Conservation (phyloP, 2,888 invertebrate genomes). For the Clepsis dumicolana region DNA sequence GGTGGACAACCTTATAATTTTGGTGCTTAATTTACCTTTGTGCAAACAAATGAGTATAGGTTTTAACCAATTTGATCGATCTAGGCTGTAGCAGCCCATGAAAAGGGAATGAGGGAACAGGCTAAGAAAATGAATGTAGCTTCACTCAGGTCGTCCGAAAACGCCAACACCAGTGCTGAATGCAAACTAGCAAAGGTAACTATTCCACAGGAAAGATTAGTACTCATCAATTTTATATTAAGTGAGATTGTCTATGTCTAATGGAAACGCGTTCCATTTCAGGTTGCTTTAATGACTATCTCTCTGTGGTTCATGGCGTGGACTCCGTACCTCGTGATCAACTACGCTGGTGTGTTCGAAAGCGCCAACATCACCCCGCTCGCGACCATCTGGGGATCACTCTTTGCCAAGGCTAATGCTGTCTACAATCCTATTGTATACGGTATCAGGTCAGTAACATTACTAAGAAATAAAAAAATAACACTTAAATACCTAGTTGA, state of each 20-base stretch:
- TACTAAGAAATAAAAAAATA: background rate
- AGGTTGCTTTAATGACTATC: slow-evolving; percentile 96
- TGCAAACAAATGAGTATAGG: background rate
- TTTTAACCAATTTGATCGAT: slow-evolving; percentile 48
- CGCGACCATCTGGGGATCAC: slow-evolving; percentile 95
- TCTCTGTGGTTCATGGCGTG: slow-evolving; percentile 96
- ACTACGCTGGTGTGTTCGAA: slow-evolving; percentile 92
- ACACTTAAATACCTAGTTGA: no score
- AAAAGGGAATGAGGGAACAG: slow-evolving; percentile 94
- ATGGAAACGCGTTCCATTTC: slow-evolving; percentile 35
- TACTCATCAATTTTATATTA: background rate
- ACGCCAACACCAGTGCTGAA: slow-evolving; percentile 92
- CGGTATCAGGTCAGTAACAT: slow-evolving; percentile 90
- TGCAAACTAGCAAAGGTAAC: slow-evolving; percentile 93
- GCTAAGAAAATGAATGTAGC: slow-evolving; percentile 98
- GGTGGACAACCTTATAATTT: background rate
- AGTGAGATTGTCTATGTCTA: no score
- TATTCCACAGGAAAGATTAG: background rate
- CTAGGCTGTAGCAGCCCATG: slow-evolving; percentile 93
- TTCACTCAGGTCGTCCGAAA: slow-evolving; percentile 92
- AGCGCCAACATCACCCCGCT: slow-evolving; percentile 91
- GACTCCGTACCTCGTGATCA: slow-evolving; percentile 95
- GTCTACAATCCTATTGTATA: slow-evolving; percentile 97
- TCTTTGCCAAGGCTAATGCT: slow-evolving; percentile 96
- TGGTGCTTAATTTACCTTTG: background rate